Base-by-base conservation (phyloP, 2,797 vertebrate species). In the Darevskia mixta region DNA sequence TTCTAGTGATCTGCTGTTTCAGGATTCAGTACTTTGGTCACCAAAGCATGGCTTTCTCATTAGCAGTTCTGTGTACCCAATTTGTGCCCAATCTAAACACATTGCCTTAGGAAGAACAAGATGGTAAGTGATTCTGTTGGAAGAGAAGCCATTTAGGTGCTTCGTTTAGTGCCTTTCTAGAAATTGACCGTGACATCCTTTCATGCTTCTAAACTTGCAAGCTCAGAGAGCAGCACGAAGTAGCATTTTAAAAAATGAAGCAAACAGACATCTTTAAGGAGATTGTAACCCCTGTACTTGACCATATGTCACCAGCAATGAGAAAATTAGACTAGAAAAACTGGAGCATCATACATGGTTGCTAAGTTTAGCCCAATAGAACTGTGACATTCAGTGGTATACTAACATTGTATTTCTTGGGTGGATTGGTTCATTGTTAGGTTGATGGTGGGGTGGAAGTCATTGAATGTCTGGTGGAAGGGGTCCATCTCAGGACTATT, bases 81-180 rank as follows among this genome's bases (percentile, higher is more conserved):
- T 83, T 88, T 88, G 43, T 88, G 81, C 49, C 87, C 87, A 88
- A 58, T 78, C 64, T 79, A 83, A 88, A 88, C 73, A 71, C n/a
- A 78, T 41, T 61, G 73, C 73, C 32, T 78, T 72, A 86, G 85
- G 77, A 86, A 79, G 85, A 86, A 79, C 77, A 83, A 78, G 81
- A 77, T 69, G 32, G 64, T 88, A 83, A 83, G 23, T 41, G 86
- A 58, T 58, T 83, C 43, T 58, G 45, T 78, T 71, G 32, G 49
- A 79, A 79, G 66, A 71, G 66, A 79, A 86, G 32, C 66, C 61
- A 71, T 86, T 86, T 86, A 69, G 66, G 45, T 72, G 76, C 18
- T 86, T 82, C 35, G 35, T 45, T 82, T 78, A 79, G 35, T 32
- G 18, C 18, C 7, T 25, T 66, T 69, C 32, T 78, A 41, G 64